Evolutionary conservation across 2,888 invertebrate species (phyloP).

Genomic region (Marasmarcha lunaedactyla): DNA sequence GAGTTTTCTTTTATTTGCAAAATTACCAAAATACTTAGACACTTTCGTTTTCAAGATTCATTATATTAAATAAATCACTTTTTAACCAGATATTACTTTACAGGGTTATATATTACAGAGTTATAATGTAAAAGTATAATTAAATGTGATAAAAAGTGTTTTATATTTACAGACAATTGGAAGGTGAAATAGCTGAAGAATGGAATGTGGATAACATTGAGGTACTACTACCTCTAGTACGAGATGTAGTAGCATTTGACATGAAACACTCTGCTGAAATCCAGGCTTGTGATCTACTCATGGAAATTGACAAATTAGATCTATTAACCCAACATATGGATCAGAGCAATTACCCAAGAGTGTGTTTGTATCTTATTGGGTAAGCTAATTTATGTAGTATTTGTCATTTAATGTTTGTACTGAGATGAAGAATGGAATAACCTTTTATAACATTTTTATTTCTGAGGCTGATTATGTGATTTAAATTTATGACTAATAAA

Average conservation of each 20-base stretch:
- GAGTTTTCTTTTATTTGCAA: too few relatives aligned
- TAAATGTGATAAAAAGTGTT: not conserved
- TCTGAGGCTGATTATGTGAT: too few relatives aligned
- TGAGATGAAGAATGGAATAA: too few relatives aligned
- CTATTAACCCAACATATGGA: conserved; percentile 89
- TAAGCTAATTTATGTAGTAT: conserved; percentile 25
- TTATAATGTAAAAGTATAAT: not conserved
- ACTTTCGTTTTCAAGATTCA: too few relatives aligned
- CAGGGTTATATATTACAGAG: not conserved
- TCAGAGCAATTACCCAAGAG: conserved; percentile 88
- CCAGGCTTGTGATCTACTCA: conserved; percentile 97
- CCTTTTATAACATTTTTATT: too few relatives aligned
- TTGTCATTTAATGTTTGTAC: too few relatives aligned
- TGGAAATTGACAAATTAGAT: conserved; percentile 95
- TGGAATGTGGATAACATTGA: conserved; percentile 74
- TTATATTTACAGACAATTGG: conserved; percentile 79
- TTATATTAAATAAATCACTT: too few relatives aligned
- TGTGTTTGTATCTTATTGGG: conserved; percentile 90
- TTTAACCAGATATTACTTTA: too few relatives aligned
- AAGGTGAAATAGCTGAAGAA: conserved; percentile 89
- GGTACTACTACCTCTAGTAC: conserved; percentile 80
- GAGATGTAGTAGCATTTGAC: conserved; percentile 92
- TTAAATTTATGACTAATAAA: too few relatives aligned
- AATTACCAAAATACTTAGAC: too few relatives aligned
- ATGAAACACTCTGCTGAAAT: conserved; percentile 99